Evolutionary conservation across 2,888 invertebrate species (phyloP).

Genomic region (Ennomos fuscantarius): DNA sequence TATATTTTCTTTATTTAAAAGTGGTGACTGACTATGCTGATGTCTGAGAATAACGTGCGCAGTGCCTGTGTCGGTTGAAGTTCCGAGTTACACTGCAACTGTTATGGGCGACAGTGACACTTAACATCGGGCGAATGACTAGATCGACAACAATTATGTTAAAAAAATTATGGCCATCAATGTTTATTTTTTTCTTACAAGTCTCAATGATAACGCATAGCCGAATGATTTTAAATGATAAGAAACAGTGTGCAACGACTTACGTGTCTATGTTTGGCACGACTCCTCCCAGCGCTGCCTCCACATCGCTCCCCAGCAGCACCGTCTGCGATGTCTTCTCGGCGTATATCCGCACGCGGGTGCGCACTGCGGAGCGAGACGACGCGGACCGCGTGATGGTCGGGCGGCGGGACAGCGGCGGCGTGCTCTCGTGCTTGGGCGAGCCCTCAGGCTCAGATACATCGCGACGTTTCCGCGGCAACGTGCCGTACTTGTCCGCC

Average conservation of each 20-base stretch:
- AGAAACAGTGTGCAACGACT: conserved; percentile 15
- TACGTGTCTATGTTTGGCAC: conserved; percentile 77
- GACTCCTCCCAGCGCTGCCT: conserved; percentile 88
- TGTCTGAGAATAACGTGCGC: too few species aligned
- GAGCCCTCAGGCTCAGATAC: conserved; percentile 84
- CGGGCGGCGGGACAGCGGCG: conserved; percentile 69
- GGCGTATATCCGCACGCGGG: conserved; percentile 89
- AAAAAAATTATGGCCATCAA: too few species aligned
- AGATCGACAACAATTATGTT: too few species aligned
- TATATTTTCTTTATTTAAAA: too few species aligned
- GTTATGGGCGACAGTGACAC: too few species aligned
- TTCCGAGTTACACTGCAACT: too few species aligned
- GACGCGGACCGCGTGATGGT: conserved; percentile 72
- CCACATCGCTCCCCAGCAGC: conserved; percentile 89
- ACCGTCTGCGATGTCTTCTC: conserved; percentile 92
- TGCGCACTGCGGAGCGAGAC: conserved; percentile 69
- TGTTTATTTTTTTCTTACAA: too few species aligned
- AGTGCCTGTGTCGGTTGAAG: too few species aligned
- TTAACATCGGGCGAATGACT: too few species aligned
- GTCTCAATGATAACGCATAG: background rate
- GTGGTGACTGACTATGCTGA: too few species aligned
- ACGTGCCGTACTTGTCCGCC: conserved; percentile 90
- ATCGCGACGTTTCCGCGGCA: conserved; percentile 90
- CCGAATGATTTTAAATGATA: background rate
- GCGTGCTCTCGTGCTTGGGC: conserved; percentile 71